Evolutionary conservation across 1,140 invertebrate species (phyloP).

Genomic region (Bombus turneri): DNA sequence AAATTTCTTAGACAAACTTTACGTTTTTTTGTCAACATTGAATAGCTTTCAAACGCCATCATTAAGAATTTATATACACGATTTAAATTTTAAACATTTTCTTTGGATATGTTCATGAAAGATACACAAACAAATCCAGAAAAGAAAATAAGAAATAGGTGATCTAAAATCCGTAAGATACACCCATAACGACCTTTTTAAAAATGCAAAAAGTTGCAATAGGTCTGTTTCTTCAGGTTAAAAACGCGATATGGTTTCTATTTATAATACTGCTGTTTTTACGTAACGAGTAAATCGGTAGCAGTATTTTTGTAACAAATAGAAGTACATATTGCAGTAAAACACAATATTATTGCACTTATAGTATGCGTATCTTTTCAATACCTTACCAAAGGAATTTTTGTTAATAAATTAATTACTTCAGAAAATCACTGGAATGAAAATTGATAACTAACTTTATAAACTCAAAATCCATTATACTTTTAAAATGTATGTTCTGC

Average conservation of each 20-base stretch:
- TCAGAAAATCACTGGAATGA: neutral
- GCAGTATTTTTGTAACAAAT: neutral
- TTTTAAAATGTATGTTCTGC: neutral
- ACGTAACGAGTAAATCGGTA: neutral
- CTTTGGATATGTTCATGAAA: slow-evolving; percentile 19
- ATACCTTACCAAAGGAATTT: neutral
- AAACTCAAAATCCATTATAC: neutral
- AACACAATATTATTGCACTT: neutral
- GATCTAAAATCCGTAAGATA: slow-evolving; percentile 17
- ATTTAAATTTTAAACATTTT: slow-evolving; percentile 11
- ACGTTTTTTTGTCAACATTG: neutral
- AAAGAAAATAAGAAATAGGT: neutral
- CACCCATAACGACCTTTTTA: slow-evolving; percentile 16
- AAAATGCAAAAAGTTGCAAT: slow-evolving; percentile 26
- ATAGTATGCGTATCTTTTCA: neutral
- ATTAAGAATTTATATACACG: slow-evolving; percentile 2
- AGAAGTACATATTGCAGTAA: neutral
- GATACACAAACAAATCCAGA: slow-evolving; percentile 19
- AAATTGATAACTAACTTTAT: neutral
- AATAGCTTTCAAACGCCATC: slow-evolving; percentile 16
- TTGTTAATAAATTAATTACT: neutral
- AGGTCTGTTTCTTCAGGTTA: neutral
- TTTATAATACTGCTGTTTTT: neutral
- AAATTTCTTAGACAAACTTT: slow-evolving; percentile 27
- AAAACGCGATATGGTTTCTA: neutral